A percentile compares a stretch with the other conserved stretches of the same genome.
Evolutionary conservation across 2,113 vertebrate species (phyloP).

Genomic region (Cacatua alba): DNA sequence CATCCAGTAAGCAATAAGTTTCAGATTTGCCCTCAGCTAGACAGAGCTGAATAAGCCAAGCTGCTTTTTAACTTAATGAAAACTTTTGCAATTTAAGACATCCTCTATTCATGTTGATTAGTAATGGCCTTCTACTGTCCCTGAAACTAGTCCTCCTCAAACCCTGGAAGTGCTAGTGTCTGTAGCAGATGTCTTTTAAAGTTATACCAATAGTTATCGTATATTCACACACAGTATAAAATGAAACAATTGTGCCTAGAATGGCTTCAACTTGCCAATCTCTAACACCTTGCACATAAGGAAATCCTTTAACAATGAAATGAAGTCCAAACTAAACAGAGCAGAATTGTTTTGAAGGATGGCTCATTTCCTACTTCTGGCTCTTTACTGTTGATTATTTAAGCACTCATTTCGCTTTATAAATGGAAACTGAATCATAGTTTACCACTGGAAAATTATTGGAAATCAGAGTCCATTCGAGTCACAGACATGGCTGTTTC

Average conservation of each 20-base stretch:
- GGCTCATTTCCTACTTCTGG: slow-evolving; percentile 76
- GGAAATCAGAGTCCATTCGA: slow-evolving; percentile 70
- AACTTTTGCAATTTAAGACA: neutral
- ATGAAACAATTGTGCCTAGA: neutral
- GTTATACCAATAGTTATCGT: neutral
- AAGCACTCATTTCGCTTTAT: slow-evolving; percentile 75
- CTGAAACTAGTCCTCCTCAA: neutral
- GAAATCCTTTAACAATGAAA: slow-evolving; percentile 78
- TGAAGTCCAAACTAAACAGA: slow-evolving; percentile 75
- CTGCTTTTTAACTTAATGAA: neutral
- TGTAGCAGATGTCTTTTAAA: slow-evolving; percentile 9
- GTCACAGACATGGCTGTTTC: slow-evolving; percentile 77
- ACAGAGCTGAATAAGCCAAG: neutral
- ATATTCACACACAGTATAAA: neutral
- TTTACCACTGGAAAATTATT: slow-evolving; percentile 78
- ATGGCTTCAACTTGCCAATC: slow-evolving; percentile 20
- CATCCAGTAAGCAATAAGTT: neutral
- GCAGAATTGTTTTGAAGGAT: slow-evolving; percentile 75
- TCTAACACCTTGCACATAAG: slow-evolving; percentile 74
- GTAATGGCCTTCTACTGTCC: neutral
- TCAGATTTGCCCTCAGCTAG: neutral
- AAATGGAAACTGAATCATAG: slow-evolving; percentile 82
- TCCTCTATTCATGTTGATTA: neutral
- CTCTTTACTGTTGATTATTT: slow-evolving; percentile 69
- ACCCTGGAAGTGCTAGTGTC: neutral